Base-by-base conservation (phyloP, 2,888 invertebrate genomes). In the Temnothorax unifasciatus region DNA sequence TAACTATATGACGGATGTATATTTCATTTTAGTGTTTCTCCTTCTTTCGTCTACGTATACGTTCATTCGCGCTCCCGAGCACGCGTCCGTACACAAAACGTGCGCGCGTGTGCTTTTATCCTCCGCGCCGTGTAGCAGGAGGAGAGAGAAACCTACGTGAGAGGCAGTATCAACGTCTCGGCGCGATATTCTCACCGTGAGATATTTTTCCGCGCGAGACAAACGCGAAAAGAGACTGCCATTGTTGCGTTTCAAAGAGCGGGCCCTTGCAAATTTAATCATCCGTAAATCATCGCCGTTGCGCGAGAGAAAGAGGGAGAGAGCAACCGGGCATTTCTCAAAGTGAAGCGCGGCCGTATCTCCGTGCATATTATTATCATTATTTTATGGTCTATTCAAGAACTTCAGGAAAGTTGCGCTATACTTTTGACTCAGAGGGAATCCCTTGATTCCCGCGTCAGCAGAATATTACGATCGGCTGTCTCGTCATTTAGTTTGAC, bases 231-330 rank as follows among this genome's bases (percentile, higher is more conserved):
- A 68, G 61, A 71, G 81, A 69, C 69, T 61, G 63, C 59, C 59
- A 87, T 87, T 84, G 85, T 87, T 83, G 85, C 77, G 75, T 73
- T 73, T 76, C 79, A 76, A 69, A 73, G 79, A 61, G 61, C 83
- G 59, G 66, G 64, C 74, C 44, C 63, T 59, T 76, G 68, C 82
- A 82, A 87, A 88, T 88, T 74, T 86, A 87, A 87, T 87, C 85
- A 87, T 82, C 83, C 87, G 85, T 85, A 79, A 87, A 87, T 85
- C 87, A 75, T 79, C 85, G 75, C 68, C 29, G 71, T 44, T 61
- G 34, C 44, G 50, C 18, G 50, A 73, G 34, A 34, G 29, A 15
- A 13, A 41, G 18, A 44, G n/a, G 38, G 25, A 52, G 50, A 68
- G 47, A 68, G 66, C 9, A 25, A 34, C 69, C 34, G 34, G n/a